phyloP scores from a whole-genome alignment of 2,797 vertebrate genomes.

The Ambastaia sidthimunki region DNA sequence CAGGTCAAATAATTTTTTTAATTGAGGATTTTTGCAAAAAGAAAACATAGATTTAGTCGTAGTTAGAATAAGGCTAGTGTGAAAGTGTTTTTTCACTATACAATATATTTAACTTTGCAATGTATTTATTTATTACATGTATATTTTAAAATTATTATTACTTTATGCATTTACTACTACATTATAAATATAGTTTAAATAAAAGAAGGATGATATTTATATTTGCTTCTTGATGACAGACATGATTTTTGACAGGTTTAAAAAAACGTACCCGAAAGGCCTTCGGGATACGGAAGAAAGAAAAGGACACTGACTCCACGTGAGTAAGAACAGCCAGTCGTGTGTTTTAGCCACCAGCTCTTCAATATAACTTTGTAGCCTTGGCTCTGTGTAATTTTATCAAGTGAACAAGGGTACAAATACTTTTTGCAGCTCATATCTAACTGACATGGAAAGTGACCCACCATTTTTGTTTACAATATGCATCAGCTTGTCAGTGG shows the following conservation, averaged over 20 bases:
- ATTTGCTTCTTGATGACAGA: slow-evolving; percentile 1
- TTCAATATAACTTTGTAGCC: no score
- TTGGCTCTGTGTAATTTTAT: no score
- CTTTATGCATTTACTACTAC: background rate
- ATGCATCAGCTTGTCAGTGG: no score
- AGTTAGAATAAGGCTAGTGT: slow-evolving; percentile 22
- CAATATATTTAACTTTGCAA: background rate
- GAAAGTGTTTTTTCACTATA: background rate
- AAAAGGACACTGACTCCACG: slow-evolving; percentile 94
- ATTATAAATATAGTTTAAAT: background rate
- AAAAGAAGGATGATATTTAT: background rate
- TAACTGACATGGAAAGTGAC: no score
- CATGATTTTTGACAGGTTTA: slow-evolving; percentile 79
- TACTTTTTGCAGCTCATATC: no score
- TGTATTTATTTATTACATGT: background rate
- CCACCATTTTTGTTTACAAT: no score
- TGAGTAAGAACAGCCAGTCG: slow-evolving; percentile 72
- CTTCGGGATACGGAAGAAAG: slow-evolving; percentile 96
- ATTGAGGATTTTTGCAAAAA: no score
- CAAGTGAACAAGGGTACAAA: no score
- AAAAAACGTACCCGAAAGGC: slow-evolving; percentile 98
- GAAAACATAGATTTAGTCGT: slow-evolving; percentile 10
- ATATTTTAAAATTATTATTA: background rate
- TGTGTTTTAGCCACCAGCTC: background rate
- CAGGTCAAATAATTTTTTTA: no score